These are phyloP conservation scores for Drosophila sulfurigaster DNA, from an alignment of 1,140 invertebrate species.

Conservation along the genomic window DNA sequence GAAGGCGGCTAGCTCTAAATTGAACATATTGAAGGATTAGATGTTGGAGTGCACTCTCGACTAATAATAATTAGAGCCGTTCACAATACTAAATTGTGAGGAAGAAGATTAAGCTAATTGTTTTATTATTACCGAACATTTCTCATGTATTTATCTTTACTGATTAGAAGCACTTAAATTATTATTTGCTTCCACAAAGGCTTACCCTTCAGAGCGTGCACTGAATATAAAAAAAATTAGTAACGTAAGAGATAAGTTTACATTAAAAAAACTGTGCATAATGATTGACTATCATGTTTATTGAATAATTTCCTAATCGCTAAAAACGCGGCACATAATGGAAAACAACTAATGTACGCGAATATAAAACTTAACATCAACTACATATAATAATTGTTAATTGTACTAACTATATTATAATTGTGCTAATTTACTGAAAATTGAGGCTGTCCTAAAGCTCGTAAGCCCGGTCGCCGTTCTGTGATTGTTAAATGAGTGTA, in stretches of 20 bases:
- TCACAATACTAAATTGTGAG: too few relatives aligned
- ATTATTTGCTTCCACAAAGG: too few relatives aligned
- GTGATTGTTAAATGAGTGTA: conserved; percentile 88
- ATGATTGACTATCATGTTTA: conserved; percentile 58
- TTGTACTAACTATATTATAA: conserved; percentile 28
- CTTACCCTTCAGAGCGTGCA: too few relatives aligned
- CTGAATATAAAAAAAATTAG: too few relatives aligned
- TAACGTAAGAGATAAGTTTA: neutral
- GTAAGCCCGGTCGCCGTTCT: conserved; percentile 79
- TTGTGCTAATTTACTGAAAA: neutral
- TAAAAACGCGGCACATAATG: conserved; percentile 65
- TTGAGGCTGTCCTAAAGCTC: conserved; percentile 62
- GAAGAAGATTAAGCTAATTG: too few relatives aligned
- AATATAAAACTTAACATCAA: conserved; percentile 67
- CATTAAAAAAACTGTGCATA: conserved; percentile 4
- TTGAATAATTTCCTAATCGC: conserved; percentile 51
- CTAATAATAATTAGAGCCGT: too few relatives aligned
- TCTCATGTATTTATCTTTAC: too few relatives aligned
- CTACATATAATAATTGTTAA: conserved; percentile 18
- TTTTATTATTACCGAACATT: too few relatives aligned
- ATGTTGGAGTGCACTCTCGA: too few relatives aligned
- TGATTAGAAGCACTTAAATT: too few relatives aligned
- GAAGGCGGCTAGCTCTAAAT: conserved; percentile 57
- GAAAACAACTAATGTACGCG: conserved; percentile 47
- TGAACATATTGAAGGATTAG: conserved; percentile 18